Evolutionary conservation across 2,113 vertebrate species (phyloP), one percentile per base, ranked within the genome.

Genomic region (Donacobius atricapilla): DNA sequence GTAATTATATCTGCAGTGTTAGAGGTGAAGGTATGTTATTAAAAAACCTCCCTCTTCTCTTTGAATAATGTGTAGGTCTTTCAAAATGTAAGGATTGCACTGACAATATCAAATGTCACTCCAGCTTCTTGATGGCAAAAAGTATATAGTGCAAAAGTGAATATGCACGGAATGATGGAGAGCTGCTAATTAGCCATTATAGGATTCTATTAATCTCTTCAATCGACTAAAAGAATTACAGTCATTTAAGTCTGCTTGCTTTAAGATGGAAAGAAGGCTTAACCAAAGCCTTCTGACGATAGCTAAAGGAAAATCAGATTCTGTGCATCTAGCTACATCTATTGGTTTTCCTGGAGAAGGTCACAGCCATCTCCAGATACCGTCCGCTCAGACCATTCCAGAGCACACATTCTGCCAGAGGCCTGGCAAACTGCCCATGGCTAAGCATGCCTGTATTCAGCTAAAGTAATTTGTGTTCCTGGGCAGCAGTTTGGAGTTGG

Each of bases 131-230:
- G 80, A 78, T 83, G 48, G 51, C 51, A 77, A 84, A 81, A 84
- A 78, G 61, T 72, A 54, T 94, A 89, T 90, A 65, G 77, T 87
- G 60, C 92, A 86, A 89, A 96, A 96, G 94, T 83, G 85, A 95
- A 88, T 90, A 51, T 70, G 23, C 10, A 5, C 75, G 87, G 93
- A 91, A 65, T 2, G n/a, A 89, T 58, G 63, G 40, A 91, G 81
- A 82, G 78, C 90, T 97, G 92, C 75, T 96, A 94, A 94, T 96
- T 95, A 96, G 89, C 90, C 64, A 47, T 95, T 96, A 96, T 80
- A 95, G 85, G 83, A 95, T 96, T 97, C 65, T 73, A 93, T 96
- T 97, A 92, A 96, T 97, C 91, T 93, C 93, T 96, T 82, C 83
- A 84, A 79, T 85, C 13, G 44, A 96, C 92, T 95, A 93, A 92